Conservation (phyloP, 1,140 invertebrate genomes). For the Drosophila varians region DNA sequence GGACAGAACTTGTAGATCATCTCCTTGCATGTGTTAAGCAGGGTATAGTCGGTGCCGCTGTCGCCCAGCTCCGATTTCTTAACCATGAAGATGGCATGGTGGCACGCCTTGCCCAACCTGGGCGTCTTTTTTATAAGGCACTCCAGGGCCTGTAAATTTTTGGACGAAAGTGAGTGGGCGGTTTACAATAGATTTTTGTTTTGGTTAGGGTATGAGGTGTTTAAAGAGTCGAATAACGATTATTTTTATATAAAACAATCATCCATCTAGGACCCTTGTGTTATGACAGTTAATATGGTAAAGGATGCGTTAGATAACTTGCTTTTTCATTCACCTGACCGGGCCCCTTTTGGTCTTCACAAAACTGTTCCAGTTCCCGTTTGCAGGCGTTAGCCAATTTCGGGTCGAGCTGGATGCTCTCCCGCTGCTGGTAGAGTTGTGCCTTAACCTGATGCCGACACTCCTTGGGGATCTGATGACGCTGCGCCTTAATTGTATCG, state of each 20-base stretch:
- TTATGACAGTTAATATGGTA: constrained; percentile 13
- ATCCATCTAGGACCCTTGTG: background rate
- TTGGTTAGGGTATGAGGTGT: background rate
- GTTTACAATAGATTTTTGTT: background rate
- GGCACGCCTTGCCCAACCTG: constrained; percentile 89
- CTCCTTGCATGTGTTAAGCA: constrained; percentile 91
- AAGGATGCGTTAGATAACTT: constrained; percentile 63
- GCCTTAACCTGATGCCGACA: constrained; percentile 94
- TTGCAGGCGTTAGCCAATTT: constrained; percentile 90
- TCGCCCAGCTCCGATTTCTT: constrained; percentile 93
- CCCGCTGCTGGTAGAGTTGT: constrained; percentile 94
- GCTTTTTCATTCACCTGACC: constrained; percentile 87
- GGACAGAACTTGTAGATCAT: constrained; percentile 93
- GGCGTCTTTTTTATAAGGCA: constrained; percentile 91
- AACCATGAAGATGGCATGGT: constrained; percentile 91
- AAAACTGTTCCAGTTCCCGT: constrained; percentile 91
- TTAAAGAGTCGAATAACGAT: background rate
- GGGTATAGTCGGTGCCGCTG: constrained; percentile 92
- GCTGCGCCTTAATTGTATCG: constrained; percentile 91
- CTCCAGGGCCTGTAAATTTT: constrained; percentile 89
- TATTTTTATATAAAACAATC: background rate
- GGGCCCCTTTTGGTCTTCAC: constrained; percentile 90
- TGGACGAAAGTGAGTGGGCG: background rate
- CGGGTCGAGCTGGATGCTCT: constrained; percentile 94
- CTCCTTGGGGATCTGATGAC: constrained; percentile 91